Percentiles rank a stretch among this genome's conserved stretches.
Conservation (phyloP, 2,797 vertebrate species). For the Gouania willdenowi region DNA sequence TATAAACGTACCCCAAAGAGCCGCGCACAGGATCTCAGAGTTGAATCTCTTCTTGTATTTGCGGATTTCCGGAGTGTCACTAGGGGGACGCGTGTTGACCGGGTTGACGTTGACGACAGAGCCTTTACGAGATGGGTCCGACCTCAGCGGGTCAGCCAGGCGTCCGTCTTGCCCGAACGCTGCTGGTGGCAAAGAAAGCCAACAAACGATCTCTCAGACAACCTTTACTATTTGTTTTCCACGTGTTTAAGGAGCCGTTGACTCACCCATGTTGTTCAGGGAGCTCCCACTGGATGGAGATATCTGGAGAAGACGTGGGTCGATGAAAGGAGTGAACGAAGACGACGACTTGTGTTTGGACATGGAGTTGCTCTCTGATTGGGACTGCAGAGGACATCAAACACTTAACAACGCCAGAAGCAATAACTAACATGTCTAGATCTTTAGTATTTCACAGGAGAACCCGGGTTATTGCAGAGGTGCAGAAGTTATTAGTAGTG, state of each 20-base stretch:
- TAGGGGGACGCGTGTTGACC: constrained; percentile 85
- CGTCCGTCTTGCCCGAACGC: constrained; percentile 82
- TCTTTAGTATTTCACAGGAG: not conserved
- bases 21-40: constrained; percentile 89
- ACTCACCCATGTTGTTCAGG: constrained; percentile 91
- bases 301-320: constrained; percentile 93
- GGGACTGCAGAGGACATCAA: constrained; percentile 73
- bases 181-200: constrained; percentile 21
- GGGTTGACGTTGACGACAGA: constrained; percentile 92
- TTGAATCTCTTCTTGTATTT: constrained; percentile 95
- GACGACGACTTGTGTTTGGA: constrained; percentile 98
- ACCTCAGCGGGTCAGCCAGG: constrained; percentile 81
- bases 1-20: constrained; percentile 80
- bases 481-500: constrained; percentile 29
- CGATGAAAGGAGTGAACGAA: constrained; percentile 96
- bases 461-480: not conserved
- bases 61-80: constrained; percentile 89
- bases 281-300: constrained; percentile 92
- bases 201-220: too few relatives aligned
- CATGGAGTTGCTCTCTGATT: constrained; percentile 93
- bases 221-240: too few relatives aligned
- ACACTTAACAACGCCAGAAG: constrained; percentile 1
- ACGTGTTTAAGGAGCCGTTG: too few relatives aligned
- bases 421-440: not conserved
- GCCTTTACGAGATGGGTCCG: constrained; percentile 86